Base-by-base conservation (phyloP, 2,888 invertebrate genomes). In the Netelia fuscicornis region DNA sequence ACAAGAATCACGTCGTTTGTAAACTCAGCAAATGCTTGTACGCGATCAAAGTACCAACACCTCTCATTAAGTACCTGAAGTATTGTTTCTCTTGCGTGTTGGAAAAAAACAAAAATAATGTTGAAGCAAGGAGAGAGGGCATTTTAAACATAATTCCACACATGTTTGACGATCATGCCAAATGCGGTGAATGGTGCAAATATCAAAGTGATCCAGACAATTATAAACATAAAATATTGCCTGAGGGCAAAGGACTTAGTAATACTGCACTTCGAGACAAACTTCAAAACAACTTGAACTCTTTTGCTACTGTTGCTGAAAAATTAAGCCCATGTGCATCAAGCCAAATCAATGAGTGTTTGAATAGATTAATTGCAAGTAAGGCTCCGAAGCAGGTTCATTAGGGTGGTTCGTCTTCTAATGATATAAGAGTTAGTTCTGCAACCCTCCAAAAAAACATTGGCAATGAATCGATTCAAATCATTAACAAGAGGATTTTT, bases 291-390 rank as follows among this genome's bases (percentile, higher is more conserved):
- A 70, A 85, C 30, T 87, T 87, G 37, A 9, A 54, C 2, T 77
- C 72, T 5, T 86, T 86, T 78, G 86, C 86, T 2, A 85, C 86
- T 23, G 67, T 62, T 42, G 80, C 86, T 52, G 83, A 86, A 2
- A 86, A 86, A 83, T 77, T 87, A 1, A 64, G 78, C 11, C 85
- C 86, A 1, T 87, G 86, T 83, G 88, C 44, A 13, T 86, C 85
- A 25, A 83, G 70, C 17, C 86, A 87, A 77, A 72, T 37, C 9
- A 86, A 87, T 56, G 85, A 86, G 54, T 87, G 86, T 2, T 37
- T 87, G 2, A 86, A 88, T 70, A 78, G 68, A 56, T 42, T 64
- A 13, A 78, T 87, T 23, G 54, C 85, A n/a, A 86, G 74, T 56
- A 84, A 37, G 9, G 74, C 80, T 82, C 87, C 88, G 9, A 84